Base-by-base conservation (phyloP, 64 coral and sea anemone genomes). In the Stylophora pistillata region DNA sequence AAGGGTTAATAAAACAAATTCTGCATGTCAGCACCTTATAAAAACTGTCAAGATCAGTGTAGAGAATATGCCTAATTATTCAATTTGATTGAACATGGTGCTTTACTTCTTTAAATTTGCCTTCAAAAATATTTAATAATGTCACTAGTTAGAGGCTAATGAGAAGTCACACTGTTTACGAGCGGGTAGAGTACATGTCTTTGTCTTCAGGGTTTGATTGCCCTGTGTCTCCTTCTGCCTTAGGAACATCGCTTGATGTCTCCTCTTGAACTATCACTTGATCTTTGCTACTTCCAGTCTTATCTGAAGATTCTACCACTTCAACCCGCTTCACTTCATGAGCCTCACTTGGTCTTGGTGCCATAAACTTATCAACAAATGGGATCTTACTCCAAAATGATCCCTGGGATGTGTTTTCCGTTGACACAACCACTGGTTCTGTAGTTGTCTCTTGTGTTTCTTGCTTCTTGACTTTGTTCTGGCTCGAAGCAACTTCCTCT, bases 151-250 rank as follows among this genome's bases (percentile, higher is more conserved):
- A 47, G 37, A 4, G 37, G 37, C 37, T 47, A 7, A 47, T 47
- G 37, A 47, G 37, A 47, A 4, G 14, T 76, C 18, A 20, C 5
- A 4, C 18, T 1, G 21, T 84, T 89, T 66, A 96, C 55, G 90
- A 89, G 15, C 95, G 72, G 20, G 95, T 97, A 3, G 91, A 87
- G 32, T 97, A 97, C 91, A 97, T 93, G 61, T 97, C 95, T 47
- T 97, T 97, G 69, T 96, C 95, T 69, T 96, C 95, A 57, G 95
- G 95, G 82, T 87, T 96, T 10, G 95, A 96, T 52, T 96, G 95
- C 10, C 94, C 95, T 54, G 76, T 83, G 37, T 97, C 95, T 74
- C 81, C 94, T 16, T 72, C 81, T 29, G 93, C n/a, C 32, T 89
- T 77, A 6, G 58, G 53, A 34, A 18, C 54, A 78, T 53, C 1